Conservation (phyloP, 2,797 vertebrate species). For the Tapera naevia region DNA sequence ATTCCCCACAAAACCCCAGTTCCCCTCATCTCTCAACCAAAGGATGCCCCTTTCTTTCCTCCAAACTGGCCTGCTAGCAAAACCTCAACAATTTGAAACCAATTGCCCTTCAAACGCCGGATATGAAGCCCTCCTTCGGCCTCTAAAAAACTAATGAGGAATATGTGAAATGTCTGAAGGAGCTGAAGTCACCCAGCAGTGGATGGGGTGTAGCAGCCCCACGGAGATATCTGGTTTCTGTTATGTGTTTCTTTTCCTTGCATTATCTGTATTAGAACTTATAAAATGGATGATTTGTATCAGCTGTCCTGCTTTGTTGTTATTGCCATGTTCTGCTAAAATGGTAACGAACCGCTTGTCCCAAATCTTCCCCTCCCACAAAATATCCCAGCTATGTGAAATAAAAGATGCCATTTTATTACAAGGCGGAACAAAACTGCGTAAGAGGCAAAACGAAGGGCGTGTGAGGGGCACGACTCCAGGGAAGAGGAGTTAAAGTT, state of each 20-base stretch:
- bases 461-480: neutral
- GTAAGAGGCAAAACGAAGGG: neutral
- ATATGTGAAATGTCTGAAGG: neutral
- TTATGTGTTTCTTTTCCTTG: conserved; percentile 61
- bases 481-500: neutral
- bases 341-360: conserved; percentile 25
- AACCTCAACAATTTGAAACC: neutral
- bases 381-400: conserved; percentile 64
- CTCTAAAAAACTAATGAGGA: neutral
- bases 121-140: neutral
- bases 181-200: neutral
- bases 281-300: conserved; percentile 61
- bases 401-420: conserved; percentile 29
- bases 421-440: neutral
- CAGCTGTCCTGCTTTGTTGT: conserved; percentile 59
- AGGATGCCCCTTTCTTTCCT: neutral
- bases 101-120: neutral
- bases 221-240: conserved; percentile 58
- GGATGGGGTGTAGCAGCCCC: neutral
- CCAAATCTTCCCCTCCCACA: conserved; percentile 45
- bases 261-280: conserved; percentile 65
- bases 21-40: neutral
- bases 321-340: conserved; percentile 49
- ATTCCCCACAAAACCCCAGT: neutral
- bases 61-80: neutral